Evolutionary conservation across 1,140 invertebrate species (phyloP), one percentile per base, ranked within the genome.

Genomic region (Drosophila pruinosa): DNA sequence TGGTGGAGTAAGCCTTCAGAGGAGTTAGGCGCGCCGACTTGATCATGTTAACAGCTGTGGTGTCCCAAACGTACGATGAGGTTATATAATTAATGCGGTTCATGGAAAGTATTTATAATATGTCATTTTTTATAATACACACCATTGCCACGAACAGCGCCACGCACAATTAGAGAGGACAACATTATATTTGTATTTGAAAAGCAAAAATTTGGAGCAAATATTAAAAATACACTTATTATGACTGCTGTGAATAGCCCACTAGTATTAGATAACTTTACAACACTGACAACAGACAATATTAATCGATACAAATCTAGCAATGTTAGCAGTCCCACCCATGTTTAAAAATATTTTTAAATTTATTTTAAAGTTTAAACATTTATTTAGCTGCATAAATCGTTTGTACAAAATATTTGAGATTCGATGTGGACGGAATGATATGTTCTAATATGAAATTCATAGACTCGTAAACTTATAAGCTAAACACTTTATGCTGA

Each of bases 1-100:
- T 28, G 0, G 88, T 86, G 15, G 88, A 77, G 59, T 83, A 90
- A 1, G 76, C 69, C 72, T 90, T 90, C 19, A 90, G 63, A 12
- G 88, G 88, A 5, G 88, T 57, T 12, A 81, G 45, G 10, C 88
- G 75, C 14, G 63, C 63, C 14, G 81, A 64, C 28, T 78, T 90
- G 28, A 78, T 15, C 4, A 90, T 59, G 57, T 70, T 80, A 53
- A 72, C 77, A 72, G 76, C 88, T 48, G 65, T 43, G 39, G 52
- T 48, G 59, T 63, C 43, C 10, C 43, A 83, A 47, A 12, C 47
- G 75, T 47, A 36, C 26, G 45, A 64, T 47, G 15, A 36, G 39
- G 76, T 89, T 85, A 89, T 89, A 85, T 89, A 89, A 85, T 70
- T 57, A 59, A 45, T 38, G 38, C 24, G 17, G 41, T 57, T 63